These are phyloP conservation scores for Nemurella pictetii DNA, from an alignment of 2,888 invertebrate genomes.

Conservation along the genomic window DNA sequence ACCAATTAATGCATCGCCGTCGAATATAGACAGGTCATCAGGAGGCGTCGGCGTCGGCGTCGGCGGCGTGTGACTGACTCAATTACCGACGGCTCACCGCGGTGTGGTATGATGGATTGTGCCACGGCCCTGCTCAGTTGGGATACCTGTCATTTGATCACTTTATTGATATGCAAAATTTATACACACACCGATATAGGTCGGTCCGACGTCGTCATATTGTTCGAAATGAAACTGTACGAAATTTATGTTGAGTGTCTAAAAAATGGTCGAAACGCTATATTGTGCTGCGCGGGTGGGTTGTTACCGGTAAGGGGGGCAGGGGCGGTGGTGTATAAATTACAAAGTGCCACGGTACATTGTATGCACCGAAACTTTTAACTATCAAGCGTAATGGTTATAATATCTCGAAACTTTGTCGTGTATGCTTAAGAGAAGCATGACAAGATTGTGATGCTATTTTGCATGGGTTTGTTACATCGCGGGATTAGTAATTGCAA, in stretches of 20 bases:
- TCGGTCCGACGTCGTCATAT: not conserved
- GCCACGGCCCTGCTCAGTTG: not conserved
- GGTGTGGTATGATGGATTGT: slow-evolving; percentile 18
- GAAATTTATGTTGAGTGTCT: not conserved
- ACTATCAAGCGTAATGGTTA: not conserved
- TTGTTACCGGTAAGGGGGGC: not conserved
- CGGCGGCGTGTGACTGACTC: not conserved
- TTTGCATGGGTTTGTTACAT: not conserved
- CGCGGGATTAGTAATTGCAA: not conserved
- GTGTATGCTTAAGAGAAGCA: not conserved
- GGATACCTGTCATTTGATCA: not conserved
- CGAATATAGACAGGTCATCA: not conserved
- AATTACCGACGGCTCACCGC: slow-evolving; percentile 5
- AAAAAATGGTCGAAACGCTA: not conserved
- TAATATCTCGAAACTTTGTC: not conserved
- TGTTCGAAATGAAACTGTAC: not conserved
- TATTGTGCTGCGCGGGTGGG: not conserved
- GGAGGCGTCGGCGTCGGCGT: not conserved
- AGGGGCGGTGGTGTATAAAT: not conserved
- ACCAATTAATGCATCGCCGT: not conserved
- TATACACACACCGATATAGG: too few relatives aligned
- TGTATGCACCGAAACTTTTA: not conserved
- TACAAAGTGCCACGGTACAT: not conserved
- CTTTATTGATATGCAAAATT: slow-evolving; percentile 7
- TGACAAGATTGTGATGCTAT: not conserved